Conservation (phyloP, 2,888 invertebrate species). For the Chironomus tentans region DNA sequence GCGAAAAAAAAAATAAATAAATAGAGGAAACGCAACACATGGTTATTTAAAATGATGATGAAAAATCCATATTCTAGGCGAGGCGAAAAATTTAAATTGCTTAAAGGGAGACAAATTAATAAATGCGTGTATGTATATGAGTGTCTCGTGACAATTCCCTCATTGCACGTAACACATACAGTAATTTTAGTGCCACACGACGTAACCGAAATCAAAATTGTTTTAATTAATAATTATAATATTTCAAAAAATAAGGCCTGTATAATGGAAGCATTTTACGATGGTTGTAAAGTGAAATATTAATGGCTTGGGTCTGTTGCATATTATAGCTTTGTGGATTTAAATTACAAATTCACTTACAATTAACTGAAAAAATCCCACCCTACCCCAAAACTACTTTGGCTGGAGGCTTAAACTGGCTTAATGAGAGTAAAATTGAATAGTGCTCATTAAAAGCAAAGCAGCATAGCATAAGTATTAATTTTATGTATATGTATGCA, state of each 20-base stretch:
- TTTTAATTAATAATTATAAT: constrained; percentile 21
- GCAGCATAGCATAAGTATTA: not conserved
- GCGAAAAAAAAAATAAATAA: too few relatives aligned
- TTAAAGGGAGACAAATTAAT: not conserved
- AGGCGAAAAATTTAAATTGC: not conserved
- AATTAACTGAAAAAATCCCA: not conserved
- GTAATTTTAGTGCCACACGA: not conserved
- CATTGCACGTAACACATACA: not conserved
- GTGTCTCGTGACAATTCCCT: not conserved
- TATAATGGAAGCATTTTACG: not conserved
- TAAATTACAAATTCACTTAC: not conserved
- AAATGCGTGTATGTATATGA: not conserved
- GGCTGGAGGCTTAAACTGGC: not conserved
- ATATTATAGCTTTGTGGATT: not conserved
- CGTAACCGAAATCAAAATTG: constrained; percentile 4
- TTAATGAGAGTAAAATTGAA: not conserved
- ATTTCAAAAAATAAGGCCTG: not conserved
- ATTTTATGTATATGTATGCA: not conserved
- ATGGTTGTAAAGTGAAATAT: not conserved
- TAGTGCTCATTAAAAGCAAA: not conserved
- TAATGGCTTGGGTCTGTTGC: not conserved
- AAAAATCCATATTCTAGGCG: not conserved
- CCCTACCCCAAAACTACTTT: too few relatives aligned
- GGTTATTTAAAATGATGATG: constrained; percentile 7
- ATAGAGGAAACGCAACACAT: constrained; percentile 17